A percentile compares a stretch with the other conserved stretches of the same genome.
Evolutionary conservation across 2,888 invertebrate genomes (phyloP).

Genomic region (Ctena decussata): DNA sequence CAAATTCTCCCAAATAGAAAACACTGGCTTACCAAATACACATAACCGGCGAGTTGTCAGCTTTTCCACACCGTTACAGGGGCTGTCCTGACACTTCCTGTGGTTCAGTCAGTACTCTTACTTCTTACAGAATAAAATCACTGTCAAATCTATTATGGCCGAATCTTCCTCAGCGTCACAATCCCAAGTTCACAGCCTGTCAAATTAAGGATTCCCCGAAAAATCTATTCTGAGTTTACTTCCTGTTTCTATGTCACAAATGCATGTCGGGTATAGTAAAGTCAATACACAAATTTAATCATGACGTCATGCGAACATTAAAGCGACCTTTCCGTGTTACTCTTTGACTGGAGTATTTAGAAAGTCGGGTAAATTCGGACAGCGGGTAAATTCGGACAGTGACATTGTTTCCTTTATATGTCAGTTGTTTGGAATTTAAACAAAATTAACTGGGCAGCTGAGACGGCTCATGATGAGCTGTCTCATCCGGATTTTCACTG

Average conservation of each 20-base stretch:
- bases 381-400: too few relatives aligned
- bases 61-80: not conserved
- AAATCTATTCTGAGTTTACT: slow-evolving; percentile 61
- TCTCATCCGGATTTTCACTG: too few relatives aligned
- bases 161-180: not conserved
- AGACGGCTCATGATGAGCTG: too few relatives aligned
- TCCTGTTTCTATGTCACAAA: slow-evolving; percentile 74
- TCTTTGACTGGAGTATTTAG: too few relatives aligned
- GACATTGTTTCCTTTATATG: not conserved
- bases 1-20: not conserved
- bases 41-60: not conserved
- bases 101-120: not conserved
- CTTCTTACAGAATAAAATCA: not conserved
- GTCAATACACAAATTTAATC: not conserved
- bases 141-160: not conserved
- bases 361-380: too few relatives aligned
- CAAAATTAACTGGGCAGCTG: not conserved
- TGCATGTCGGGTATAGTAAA: slow-evolving; percentile 63
- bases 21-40: not conserved
- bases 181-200: not conserved
- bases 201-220: slow-evolving; percentile 53
- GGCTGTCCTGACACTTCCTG: not conserved
- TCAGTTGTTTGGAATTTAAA: not conserved
- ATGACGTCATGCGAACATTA: slow-evolving; percentile 38
- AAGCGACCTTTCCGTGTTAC: too few relatives aligned